Evolutionary conservation across 30 jellyfish, hydroid and myxozoan species (phyloP), one percentile per base, ranked within the genome.

Genomic region (Turritopsis rubra): DNA sequence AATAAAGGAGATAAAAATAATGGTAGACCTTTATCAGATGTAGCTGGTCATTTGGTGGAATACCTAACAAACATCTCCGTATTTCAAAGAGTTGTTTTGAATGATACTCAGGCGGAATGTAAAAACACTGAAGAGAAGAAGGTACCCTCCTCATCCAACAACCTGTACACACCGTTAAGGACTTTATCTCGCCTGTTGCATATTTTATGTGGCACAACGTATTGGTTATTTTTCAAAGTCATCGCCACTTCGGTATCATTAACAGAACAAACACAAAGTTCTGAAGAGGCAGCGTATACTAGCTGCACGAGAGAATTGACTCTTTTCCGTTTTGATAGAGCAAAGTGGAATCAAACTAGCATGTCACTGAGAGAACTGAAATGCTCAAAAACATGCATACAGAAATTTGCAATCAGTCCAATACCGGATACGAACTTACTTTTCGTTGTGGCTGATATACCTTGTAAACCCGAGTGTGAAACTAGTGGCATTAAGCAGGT

Each of bases 31-130:
- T 0, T 82, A 17, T 85, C 77, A 17, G 81, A 82, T 23, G 29
- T 21, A 1, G 66, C 21, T 13, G 88, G 88, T 1, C 20, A 30
- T 5, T 29, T 82, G 26, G 25, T 82, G 28, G 88, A 82, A 17
- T 75, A 66, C 31, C 68, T 82, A 25, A n/a, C 83, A 3, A 80
- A 80, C 53, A 76, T 76, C 19, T 76, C 84, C 1, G 66, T 80
- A 52, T 82, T 82, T 71, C 23, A 21, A 28, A 82, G 29, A 52
- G 72, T 82, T 66, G 73, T 25, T 17, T 71, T 82, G 52, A 54
- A 66, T 1, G 88, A 82, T 71, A 71, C 88, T 1, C 88, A 82
- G 52, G 88, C 88, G 7, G 88, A 82, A 53, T 82, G 88, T 66
- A 72, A 72, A 19, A 52, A 9, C 23, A 66, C 88, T 0, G 54